Conservation (phyloP, 2,113 vertebrate genomes). For the Tamias sibiricus region DNA sequence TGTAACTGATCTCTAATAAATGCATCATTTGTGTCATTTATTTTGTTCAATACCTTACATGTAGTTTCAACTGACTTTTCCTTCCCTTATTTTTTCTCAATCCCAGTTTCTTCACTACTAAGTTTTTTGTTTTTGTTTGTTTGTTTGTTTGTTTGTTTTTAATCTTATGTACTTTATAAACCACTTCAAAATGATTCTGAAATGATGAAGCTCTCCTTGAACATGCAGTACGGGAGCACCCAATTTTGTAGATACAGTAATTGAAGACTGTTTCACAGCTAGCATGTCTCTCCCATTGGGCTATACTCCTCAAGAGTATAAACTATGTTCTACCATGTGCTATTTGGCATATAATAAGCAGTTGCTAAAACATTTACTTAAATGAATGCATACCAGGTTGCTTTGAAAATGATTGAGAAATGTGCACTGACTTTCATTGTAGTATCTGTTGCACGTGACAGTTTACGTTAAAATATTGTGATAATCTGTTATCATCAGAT, state of each 20-base stretch:
- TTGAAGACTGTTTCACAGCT: neutral
- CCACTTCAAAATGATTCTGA: neutral
- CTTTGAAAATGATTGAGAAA: constrained; percentile 54
- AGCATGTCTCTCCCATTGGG: neutral
- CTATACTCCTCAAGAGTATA: neutral
- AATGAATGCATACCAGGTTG: neutral
- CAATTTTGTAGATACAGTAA: neutral
- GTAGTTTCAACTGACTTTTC: neutral
- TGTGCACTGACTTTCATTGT: neutral
- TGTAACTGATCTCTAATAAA: neutral
- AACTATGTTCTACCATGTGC: neutral
- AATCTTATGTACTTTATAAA: neutral
- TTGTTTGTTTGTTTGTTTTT: too few relatives aligned
- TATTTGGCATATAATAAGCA: neutral
- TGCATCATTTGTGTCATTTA: neutral
- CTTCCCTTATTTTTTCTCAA: constrained; percentile 3
- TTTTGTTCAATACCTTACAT: neutral
- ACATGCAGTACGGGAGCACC: neutral
- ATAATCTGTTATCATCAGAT: constrained; percentile 66
- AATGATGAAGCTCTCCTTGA: neutral
- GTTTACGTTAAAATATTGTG: constrained; percentile 71
- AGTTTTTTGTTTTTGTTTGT: neutral
- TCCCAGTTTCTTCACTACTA: neutral
- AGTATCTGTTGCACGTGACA: constrained; percentile 53
- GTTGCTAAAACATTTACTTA: constrained; percentile 36